Percentiles rank a stretch among this genome's conserved stretches.
phyloP scores from a whole-genome alignment of 2,113 vertebrate species.

The Scortum barcoo region DNA sequence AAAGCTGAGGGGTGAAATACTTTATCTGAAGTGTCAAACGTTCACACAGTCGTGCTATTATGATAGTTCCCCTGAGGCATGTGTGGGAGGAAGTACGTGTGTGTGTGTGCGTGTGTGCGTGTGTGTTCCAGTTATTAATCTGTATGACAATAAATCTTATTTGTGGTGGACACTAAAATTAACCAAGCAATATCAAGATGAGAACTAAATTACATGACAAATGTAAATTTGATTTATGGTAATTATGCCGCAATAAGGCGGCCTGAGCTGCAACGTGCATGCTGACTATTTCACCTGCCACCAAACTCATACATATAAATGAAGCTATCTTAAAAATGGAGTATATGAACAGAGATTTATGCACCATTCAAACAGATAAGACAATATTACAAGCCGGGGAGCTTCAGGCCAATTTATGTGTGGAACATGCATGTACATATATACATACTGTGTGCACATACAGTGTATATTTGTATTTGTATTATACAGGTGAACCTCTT shows the following conservation, averaged over 20 bases:
- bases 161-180: slow-evolving; percentile 68
- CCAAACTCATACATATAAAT: slow-evolving; percentile 80
- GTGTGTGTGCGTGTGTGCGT: slow-evolving; percentile 4
- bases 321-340: slow-evolving; percentile 57
- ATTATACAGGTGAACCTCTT: slow-evolving; percentile 24
- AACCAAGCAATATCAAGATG: slow-evolving; percentile 71
- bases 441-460: slow-evolving; percentile 2
- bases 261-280: slow-evolving; percentile 52
- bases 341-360: slow-evolving; percentile 54
- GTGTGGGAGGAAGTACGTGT: slow-evolving; percentile 16
- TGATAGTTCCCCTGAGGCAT: slow-evolving; percentile 39
- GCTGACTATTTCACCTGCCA: slow-evolving; percentile 68
- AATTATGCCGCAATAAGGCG: slow-evolving; percentile 71
- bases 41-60: slow-evolving; percentile 3
- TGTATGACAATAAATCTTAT: slow-evolving; percentile 72
- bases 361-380: slow-evolving; percentile 54
- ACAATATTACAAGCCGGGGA: slow-evolving; percentile 35
- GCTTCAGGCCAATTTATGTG: slow-evolving; percentile 52
- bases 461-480: slow-evolving; percentile 7
- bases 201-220: slow-evolving; percentile 77
- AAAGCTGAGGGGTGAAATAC: slow-evolving; percentile 18
- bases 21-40: slow-evolving; percentile 51
- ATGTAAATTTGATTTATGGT: slow-evolving; percentile 82
- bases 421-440: slow-evolving; percentile 2
- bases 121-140: slow-evolving; percentile 65